Conservation (phyloP, 2,797 vertebrate genomes). For the Echeneis naucrates region DNA sequence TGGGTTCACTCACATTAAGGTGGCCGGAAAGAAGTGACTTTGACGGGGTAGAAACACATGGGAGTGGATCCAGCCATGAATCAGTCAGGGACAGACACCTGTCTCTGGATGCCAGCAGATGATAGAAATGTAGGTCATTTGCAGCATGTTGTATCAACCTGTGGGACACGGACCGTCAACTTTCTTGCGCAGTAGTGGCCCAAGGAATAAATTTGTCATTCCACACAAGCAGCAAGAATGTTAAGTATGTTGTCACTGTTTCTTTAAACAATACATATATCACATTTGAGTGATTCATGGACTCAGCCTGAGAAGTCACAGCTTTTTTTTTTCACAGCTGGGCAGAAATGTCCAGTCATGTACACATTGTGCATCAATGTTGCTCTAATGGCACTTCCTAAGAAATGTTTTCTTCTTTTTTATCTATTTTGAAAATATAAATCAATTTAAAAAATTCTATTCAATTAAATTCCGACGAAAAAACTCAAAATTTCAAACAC, state of each 20-base stretch:
- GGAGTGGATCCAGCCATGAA: slow-evolving; percentile 60
- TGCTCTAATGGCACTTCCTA: no score
- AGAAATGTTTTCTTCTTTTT: no score
- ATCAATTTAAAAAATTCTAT: no score
- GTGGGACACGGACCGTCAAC: slow-evolving; percentile 10
- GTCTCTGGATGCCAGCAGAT: slow-evolving; percentile 73
- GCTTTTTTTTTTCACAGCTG: no score
- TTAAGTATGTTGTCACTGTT: slow-evolving; percentile 1
- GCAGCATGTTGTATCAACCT: slow-evolving; percentile 58
- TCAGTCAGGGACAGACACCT: slow-evolving; percentile 71
- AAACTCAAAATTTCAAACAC: no score
- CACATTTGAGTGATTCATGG: neutral
- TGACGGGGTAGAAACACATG: slow-evolving; percentile 67
- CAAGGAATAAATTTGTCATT: slow-evolving; percentile 20
- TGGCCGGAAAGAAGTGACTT: slow-evolving; percentile 53
- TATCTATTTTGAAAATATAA: no score
- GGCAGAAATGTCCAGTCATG: neutral
- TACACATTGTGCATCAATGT: no score
- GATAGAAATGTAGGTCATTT: slow-evolving; percentile 70
- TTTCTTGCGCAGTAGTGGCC: slow-evolving; percentile 23
- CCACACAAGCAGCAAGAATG: slow-evolving; percentile 1
- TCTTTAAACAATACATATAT: neutral
- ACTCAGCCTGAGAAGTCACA: neutral
- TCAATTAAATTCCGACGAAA: no score
- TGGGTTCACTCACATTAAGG: slow-evolving; percentile 18